Evolutionary conservation across 2,888 invertebrate genomes (phyloP), one percentile per base, ranked within the genome.

Genomic region (Limenitis camilla): DNA sequence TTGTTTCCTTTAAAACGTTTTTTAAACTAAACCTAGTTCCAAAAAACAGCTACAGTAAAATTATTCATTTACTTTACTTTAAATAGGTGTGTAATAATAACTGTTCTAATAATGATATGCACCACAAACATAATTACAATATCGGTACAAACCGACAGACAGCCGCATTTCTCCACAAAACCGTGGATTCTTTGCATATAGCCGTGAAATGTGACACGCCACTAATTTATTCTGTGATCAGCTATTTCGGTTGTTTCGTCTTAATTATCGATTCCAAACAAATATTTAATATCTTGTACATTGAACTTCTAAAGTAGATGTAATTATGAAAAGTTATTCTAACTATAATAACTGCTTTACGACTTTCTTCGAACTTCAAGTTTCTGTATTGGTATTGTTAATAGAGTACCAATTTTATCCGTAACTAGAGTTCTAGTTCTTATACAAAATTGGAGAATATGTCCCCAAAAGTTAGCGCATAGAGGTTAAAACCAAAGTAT

Each of bases 221-320:
- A 66, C 78, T 85, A 86, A 86, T 85, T 79, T 85, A 84, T 86
- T 73, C 84, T 63, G 69, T 71, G 76, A 78, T 78, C 75, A 60
- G 69, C 48, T 69, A 71, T 74, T 74, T 74, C 67, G 67, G 67
- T 67, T 69, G 70, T 74, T 70, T 61, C 63, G 62, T 65, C 67
- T 75, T 80, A 79, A 80, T 84, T 81, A 83, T 72, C 72, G 67
- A 82, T 81, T 75, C 76, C 44, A 56, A 55, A 71, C 74, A 71
- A 84, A 84, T 81, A 78, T 85, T 82, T 74, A 64, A 56, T 62
- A 61, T 60, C 51, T 58, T 64, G 76, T 69, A 48, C 77, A 58
- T 66, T 72, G 79, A 81, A 76, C 81, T 72, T 62, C 53, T 50
- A 32, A 40, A 45, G 40, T 33, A 11, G 5, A 5, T n/a, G 10